Conservation (phyloP, 2,888 invertebrate genomes). For the Laspeyria flexula region DNA sequence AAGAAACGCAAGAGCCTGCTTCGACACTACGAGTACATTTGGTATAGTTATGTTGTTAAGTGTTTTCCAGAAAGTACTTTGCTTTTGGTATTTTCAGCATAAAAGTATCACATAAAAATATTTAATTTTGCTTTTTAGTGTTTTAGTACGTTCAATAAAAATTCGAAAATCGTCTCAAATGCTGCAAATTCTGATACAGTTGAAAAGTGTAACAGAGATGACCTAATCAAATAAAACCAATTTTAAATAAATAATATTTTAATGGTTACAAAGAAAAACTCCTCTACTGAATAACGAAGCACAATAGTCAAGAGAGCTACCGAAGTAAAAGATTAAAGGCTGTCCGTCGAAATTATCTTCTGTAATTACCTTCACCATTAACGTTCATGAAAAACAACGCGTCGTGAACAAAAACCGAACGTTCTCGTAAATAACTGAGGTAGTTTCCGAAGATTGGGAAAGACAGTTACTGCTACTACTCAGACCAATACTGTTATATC, state of each 20-base stretch:
- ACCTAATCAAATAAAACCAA: too few species aligned
- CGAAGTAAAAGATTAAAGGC: not conserved
- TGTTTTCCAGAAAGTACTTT: not conserved
- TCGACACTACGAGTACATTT: constrained; percentile 1
- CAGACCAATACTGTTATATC: constrained; percentile 6
- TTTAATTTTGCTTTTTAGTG: too few species aligned
- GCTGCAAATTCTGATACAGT: too few species aligned
- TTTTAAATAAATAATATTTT: too few species aligned
- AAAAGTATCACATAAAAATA: too few species aligned
- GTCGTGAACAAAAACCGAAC: constrained; percentile 17
- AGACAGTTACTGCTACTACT: constrained; percentile 7
- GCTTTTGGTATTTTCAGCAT: not conserved
- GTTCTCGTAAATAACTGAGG: constrained; percentile 10
- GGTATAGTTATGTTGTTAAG: not conserved
- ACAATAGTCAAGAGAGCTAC: too few species aligned
- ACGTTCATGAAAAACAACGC: constrained; percentile 3
- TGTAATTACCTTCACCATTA: constrained; percentile 27
- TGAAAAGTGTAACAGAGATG: too few species aligned
- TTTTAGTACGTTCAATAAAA: too few species aligned
- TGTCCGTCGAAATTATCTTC: not conserved
- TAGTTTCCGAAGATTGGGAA: constrained; percentile 14
- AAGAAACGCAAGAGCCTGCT: constrained; percentile 32
- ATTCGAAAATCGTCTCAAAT: too few species aligned
- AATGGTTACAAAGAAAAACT: too few species aligned
- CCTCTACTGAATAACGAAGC: too few species aligned